Evolutionary conservation across 2,113 vertebrate genomes (phyloP), one percentile per base, ranked within the genome.

Genomic region (Rhynchomys soricoides): DNA sequence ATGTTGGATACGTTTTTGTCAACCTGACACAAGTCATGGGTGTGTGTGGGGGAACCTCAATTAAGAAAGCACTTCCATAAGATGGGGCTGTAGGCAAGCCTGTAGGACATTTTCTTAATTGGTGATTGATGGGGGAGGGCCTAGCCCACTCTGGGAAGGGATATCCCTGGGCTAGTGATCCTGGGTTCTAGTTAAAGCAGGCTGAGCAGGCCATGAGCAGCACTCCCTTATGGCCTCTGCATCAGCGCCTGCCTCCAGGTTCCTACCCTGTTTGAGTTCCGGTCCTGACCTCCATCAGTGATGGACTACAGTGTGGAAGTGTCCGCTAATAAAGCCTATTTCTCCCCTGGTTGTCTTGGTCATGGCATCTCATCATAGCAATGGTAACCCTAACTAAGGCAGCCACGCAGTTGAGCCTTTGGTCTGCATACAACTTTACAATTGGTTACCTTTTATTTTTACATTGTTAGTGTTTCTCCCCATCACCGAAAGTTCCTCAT

Each of bases 381-480:
- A 26, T 82, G 40, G 8, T 24, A 22, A 82, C 52, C 52, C 52
- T 45, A 45, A 17, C 57, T 45, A 19, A 3, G 79, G 37, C 21
- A 21, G 74, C 74, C 3, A 57, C 5, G 3, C 31, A 78, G 37
- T 34, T 75, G 77, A 89, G 66, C 43, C 2, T 37, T 83, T 74
- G 55, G 45, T 95, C 37, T 93, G 15, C 43, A 83, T 45, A 24
- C 5, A 64, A 89, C 83, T 94, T 86, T 89, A 82, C 74, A 70
- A 75, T 74, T 87, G 40, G 59, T 89, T 92, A n/a, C 26, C 68
- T 86, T 88, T 86, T 52, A 71, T 45, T 83, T 50, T 50, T 75
- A 43, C 55, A 66, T 91, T 85, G 37, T 89, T 70, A 81, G 37
- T 48, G 26, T 89, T 91, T 90, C 29, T 66, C 77, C 24, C 8